Percentiles rank a stretch among this genome's conserved stretches.
Conservation (phyloP, 2,888 invertebrate genomes). For the Pachydiplax longipennis region DNA sequence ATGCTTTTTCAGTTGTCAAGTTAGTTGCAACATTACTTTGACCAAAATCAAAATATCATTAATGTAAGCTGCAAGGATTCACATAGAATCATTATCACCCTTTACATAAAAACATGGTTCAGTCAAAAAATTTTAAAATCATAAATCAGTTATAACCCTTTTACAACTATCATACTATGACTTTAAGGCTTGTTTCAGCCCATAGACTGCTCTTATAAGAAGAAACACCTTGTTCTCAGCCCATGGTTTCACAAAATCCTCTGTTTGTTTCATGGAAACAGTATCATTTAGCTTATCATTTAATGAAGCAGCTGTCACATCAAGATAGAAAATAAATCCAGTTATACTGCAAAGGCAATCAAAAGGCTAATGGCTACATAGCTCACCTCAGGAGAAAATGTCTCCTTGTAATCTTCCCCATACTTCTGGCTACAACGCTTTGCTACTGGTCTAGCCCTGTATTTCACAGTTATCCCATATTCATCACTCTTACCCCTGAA, state of each 20-base stretch:
- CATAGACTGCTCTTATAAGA: neutral
- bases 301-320: neutral
- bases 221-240: neutral
- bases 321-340: neutral
- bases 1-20: too few species aligned
- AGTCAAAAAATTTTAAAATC: conserved; percentile 1
- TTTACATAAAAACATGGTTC: neutral
- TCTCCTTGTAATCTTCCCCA: neutral
- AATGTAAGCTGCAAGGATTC: neutral
- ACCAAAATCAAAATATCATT: too few species aligned
- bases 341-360: neutral
- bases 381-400: neutral
- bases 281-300: neutral
- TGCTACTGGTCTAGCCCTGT: neutral
- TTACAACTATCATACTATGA: neutral
- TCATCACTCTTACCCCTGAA: neutral
- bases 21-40: too few species aligned
- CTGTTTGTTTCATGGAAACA: neutral
- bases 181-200: neutral
- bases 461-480: neutral
- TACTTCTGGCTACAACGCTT: too few species aligned
- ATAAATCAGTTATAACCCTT: neutral
- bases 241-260: neutral
- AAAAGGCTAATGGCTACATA: neutral
- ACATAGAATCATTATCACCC: neutral